Base-by-base conservation (phyloP, 2,888 invertebrate genomes). In the Caenorhabditis sulstoni region DNA sequence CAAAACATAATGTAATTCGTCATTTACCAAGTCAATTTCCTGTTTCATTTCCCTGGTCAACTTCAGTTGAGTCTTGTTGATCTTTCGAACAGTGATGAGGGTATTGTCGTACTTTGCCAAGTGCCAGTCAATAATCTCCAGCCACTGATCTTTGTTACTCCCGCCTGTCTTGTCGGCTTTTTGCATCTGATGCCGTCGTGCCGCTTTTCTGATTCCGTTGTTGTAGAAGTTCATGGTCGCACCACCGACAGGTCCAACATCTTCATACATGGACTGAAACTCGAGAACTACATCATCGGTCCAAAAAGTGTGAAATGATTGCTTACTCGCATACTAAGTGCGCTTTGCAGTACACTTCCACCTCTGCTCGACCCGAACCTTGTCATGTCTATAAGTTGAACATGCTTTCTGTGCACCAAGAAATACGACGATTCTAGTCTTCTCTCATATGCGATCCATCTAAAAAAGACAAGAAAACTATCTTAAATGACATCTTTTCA, bases 41-140 rank as follows among this genome's bases (percentile, higher is more conserved):
- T 66, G 68, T 66, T 82, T 84, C 82, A 84, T 82, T 20, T 81
- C 81, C 58, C 82, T 79, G 8, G 82, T 84, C 50, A 84, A 68
- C 57, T 81, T 78, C 23, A 84, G 62, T 37, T 61, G 55, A 20
- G 57, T 23, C 73, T 82, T 82, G 23, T 81, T 59, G 49, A 84
- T 79, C 44, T 77, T 79, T 9, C 82, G 64, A 23, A 84, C 75
- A 47, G 78, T 76, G 37, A 84, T 78, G 47, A 84, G 52, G 14
- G 67, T 57, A 14, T 66, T 73, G 11, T 82, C 79, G 29, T 65
- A 79, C 68, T 79, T 77, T 14, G 78, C 84, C 57, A 84, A 50
- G 39, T 82, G 81, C 79, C 79, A 81, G 37, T 82, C 82, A 0
- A 67, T 37, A 37, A 84, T 82, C 18, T 77, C 75, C 41, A 74